phyloP scores from a whole-genome alignment of 2,888 invertebrate species.

The Leptura quadrifasciata region DNA sequence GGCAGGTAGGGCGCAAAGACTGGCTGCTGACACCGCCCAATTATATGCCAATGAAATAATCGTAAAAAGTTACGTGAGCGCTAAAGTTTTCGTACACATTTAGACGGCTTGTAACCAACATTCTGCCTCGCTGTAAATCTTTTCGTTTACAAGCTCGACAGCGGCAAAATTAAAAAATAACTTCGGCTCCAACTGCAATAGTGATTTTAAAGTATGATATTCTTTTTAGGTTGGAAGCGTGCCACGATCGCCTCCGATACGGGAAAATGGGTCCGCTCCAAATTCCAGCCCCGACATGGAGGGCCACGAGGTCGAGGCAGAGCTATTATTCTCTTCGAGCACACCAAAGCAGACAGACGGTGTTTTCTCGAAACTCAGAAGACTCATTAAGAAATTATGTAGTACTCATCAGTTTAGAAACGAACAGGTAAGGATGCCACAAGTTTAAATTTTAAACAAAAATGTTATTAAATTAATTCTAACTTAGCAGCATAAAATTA shows the following conservation, averaged over 20 bases:
- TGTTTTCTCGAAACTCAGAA: conserved; percentile 64
- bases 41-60: too few relatives aligned
- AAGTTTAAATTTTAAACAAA: too few relatives aligned
- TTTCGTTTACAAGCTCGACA: neutral
- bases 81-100: too few relatives aligned
- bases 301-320: conserved; percentile 68
- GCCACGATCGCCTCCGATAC: conserved; percentile 65
- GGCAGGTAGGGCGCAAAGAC: too few relatives aligned
- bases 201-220: neutral
- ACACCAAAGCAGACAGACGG: conserved; percentile 60
- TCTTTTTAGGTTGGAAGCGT: conserved; percentile 69
- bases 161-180: neutral
- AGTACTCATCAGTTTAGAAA: conserved; percentile 87
- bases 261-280: conserved; percentile 67
- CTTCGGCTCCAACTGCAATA: neutral
- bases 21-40: too few relatives aligned
- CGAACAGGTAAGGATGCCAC: conserved; percentile 79
- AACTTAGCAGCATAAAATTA: too few relatives aligned
- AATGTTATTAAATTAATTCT: too few relatives aligned
- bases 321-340: conserved; percentile 64
- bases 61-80: too few relatives aligned
- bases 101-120: too few relatives aligned
- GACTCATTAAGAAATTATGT: conserved; percentile 75
- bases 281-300: conserved; percentile 70
- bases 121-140: neutral